These are phyloP conservation scores for Mus caroli DNA, from an alignment of 2,797 vertebrate species.

Conservation along the genomic window DNA sequence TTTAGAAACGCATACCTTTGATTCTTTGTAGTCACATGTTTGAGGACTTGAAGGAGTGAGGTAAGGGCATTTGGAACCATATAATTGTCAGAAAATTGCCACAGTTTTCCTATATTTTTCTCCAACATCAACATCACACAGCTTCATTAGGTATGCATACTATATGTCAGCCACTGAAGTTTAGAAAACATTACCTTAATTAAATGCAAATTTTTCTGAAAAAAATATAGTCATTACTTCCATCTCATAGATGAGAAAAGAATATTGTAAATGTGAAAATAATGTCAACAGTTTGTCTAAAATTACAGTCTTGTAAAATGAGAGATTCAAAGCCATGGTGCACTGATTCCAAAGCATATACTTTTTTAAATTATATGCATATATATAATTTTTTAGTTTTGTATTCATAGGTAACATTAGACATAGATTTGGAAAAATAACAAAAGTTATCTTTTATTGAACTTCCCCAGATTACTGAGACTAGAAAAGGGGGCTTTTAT, in stretches of 20 bases:
- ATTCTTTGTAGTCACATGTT: neutral
- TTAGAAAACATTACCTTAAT: constrained; percentile 40
- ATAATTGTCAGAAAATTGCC: constrained; percentile 27
- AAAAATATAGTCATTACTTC: constrained; percentile 10
- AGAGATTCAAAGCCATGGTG: constrained; percentile 21
- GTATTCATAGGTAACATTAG: neutral
- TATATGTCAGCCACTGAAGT: neutral
- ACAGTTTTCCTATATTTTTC: constrained; percentile 10
- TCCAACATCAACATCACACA: neutral
- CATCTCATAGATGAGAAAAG: neutral
- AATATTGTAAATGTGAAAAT: constrained; percentile 33
- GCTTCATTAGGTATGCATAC: constrained; percentile 4
- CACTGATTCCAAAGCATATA: neutral
- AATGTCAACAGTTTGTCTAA: neutral
- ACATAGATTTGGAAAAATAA: neutral
- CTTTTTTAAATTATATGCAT: neutral
- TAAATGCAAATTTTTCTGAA: neutral
- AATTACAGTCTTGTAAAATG: neutral
- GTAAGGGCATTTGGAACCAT: neutral
- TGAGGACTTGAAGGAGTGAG: neutral
- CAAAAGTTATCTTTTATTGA: neutral
- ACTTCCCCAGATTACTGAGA: neutral
- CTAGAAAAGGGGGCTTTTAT: neutral
- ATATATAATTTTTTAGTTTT: neutral
- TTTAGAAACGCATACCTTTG: neutral